phyloP scores from a whole-genome alignment of 2,888 invertebrate species.

The Listrodromus nycthemerus region DNA sequence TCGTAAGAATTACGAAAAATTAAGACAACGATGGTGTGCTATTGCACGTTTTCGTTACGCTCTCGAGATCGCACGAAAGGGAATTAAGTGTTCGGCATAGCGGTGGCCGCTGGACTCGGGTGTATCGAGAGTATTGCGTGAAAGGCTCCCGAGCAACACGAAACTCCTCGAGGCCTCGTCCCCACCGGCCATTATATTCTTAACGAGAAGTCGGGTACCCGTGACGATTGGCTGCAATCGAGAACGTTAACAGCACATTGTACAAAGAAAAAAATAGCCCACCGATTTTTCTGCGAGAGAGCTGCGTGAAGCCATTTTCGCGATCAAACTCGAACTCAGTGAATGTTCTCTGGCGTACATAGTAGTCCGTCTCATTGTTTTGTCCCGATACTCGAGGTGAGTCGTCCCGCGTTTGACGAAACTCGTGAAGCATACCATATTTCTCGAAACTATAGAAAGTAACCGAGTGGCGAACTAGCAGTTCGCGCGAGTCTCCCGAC shows the following conservation, averaged over 20 bases:
- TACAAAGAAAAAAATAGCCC: conserved; percentile 45
- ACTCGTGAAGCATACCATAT: neutral
- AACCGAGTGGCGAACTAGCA: neutral
- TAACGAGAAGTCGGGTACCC: conserved; percentile 11
- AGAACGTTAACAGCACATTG: neutral
- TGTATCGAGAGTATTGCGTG: conserved; percentile 36
- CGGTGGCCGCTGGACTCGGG: neutral
- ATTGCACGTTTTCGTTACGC: conserved; percentile 50
- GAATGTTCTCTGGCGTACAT: conserved; percentile 33
- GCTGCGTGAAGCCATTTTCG: conserved; percentile 37
- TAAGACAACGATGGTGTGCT: neutral
- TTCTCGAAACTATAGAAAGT: conserved; percentile 1
- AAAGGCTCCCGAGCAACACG: conserved; percentile 25
- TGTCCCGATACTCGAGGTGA: conserved; percentile 50
- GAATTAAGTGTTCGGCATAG: neutral
- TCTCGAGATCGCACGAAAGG: conserved; percentile 21
- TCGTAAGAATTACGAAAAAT: conserved; percentile 9
- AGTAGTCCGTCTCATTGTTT: conserved; percentile 59
- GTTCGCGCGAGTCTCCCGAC: conserved; percentile 11
- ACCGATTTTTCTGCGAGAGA: conserved; percentile 30
- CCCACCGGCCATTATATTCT: neutral
- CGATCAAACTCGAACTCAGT: conserved; percentile 37
- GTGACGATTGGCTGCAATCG: conserved; percentile 26
- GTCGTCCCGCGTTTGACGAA: conserved; percentile 19
- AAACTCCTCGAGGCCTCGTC: conserved; percentile 42